Conservation (phyloP, 2,113 vertebrate species). For the Leptodactylus fuscus region DNA sequence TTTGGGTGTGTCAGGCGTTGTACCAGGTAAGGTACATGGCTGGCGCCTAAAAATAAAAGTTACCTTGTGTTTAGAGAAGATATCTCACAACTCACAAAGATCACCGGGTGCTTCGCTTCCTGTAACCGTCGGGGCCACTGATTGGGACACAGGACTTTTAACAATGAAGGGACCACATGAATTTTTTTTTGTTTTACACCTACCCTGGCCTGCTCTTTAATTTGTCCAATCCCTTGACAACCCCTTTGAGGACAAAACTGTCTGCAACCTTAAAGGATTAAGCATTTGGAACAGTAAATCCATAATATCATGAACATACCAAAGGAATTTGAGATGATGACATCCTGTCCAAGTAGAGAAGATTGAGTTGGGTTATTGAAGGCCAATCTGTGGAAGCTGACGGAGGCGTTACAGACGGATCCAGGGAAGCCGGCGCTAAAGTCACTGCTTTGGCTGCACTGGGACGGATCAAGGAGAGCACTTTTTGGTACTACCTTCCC, state of each 20-base stretch:
- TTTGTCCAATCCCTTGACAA: no score
- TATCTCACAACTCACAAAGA: no score
- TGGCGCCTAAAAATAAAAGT: constrained; percentile 67
- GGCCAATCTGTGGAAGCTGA: constrained; percentile 79
- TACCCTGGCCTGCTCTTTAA: no score
- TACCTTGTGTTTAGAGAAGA: neutral
- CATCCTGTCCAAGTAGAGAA: constrained; percentile 75
- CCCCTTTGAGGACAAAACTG: no score
- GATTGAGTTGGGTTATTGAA: constrained; percentile 74
- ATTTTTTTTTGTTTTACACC: no score
- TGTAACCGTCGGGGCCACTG: no score
- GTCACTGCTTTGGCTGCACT: constrained; percentile 71
- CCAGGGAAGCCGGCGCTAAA: constrained; percentile 82
- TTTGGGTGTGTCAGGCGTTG: constrained; percentile 76
- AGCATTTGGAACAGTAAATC: neutral
- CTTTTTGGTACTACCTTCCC: constrained; percentile 80
- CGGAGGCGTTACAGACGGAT: constrained; percentile 77
- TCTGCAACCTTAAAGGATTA: no score
- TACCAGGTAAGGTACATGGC: constrained; percentile 72
- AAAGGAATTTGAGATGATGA: constrained; percentile 76
- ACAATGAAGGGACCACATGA: no score
- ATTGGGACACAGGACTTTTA: no score
- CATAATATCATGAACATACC: constrained; percentile 68
- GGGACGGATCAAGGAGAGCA: constrained; percentile 77
- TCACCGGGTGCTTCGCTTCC: no score